phyloP scores from a whole-genome alignment of 2,888 invertebrate genomes.

The Brenthis hecate region DNA sequence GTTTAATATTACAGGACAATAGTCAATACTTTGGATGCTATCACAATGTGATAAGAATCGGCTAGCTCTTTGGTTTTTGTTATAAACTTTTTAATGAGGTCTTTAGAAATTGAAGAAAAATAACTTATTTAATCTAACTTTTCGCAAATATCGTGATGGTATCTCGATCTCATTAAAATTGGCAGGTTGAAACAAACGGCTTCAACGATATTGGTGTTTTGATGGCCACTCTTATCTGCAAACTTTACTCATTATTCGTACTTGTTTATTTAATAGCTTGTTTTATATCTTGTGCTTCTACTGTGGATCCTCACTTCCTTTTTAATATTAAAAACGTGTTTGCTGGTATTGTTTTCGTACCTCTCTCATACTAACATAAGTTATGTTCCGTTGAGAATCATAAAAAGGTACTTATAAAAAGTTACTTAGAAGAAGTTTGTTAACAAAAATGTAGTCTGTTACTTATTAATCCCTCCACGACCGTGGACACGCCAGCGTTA shows the following conservation, averaged over 20 bases:
- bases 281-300: not conserved
- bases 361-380: too few relatives aligned
- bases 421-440: not conserved
- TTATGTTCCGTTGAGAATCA: conserved; percentile 18
- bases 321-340: too few relatives aligned
- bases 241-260: conserved; percentile 20
- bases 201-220: conserved; percentile 17
- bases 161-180: conserved; percentile 52
- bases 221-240: conserved; percentile 23
- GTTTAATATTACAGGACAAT: not conserved
- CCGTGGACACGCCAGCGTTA: too few relatives aligned
- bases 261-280: conserved; percentile 26
- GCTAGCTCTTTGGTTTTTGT: conserved; percentile 39
- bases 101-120: conserved; percentile 49
- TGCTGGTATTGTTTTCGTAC: too few relatives aligned
- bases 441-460: too few relatives aligned
- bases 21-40: conserved; percentile 3
- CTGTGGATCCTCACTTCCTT: too few relatives aligned
- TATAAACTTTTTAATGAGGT: conserved; percentile 52
- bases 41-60: not conserved
- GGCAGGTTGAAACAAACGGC: conserved; percentile 30
- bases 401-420: not conserved
- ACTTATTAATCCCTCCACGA: too few relatives aligned
- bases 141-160: conserved; percentile 48
- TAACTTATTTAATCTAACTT: conserved; percentile 61